Base-by-base conservation (phyloP, 2,113 vertebrate species). In the Clarias magur region DNA sequence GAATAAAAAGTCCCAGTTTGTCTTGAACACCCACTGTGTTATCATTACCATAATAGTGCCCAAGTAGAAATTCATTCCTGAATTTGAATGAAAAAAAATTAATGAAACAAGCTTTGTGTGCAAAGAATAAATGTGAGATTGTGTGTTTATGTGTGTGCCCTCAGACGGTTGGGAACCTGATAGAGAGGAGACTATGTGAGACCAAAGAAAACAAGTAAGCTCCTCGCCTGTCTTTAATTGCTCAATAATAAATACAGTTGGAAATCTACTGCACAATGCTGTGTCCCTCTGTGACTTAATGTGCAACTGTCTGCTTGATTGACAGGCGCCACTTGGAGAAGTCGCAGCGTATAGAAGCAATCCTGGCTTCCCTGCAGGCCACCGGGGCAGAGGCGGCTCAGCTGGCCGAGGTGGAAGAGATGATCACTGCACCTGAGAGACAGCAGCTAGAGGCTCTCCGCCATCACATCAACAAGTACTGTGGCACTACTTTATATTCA, bases 401-500 rank as follows among this genome's bases (percentile, higher is more conserved):
- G 93, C 95, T 99, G 25, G 96, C 96, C 0, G 98, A 99, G 92
- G 97, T 99, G 0, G 97, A 99, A 94, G 98, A 99, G 92, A 99
- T 99, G 98, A 97, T 99, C 94, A 98, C 97, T 0, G 96, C 94
- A 11, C 95, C 97, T 0, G 98, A 99, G 82, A 95, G 95, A 2
- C 97, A 98, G 91, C 98, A 99, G 93, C 95, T 99, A 5, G 96
- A 98, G 76, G 93, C 87, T 5, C 94, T 99, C 8, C 96, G 96
- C 27, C 95, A 95, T 82, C 97, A 97, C 0, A 96, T 99, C 82
- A 99, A 97, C 95, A 99, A 98, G 98, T 99, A 95, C 53, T 30
- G 91, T 90, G 38, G 19, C 57, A 80, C 30, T 56, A 17, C 15
- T 7, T 7, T 54, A 8, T 57, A 57, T 57, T 57, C 56, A 21